Conservation (phyloP, 1,140 invertebrate species). For the Trachelipus rathkii region DNA sequence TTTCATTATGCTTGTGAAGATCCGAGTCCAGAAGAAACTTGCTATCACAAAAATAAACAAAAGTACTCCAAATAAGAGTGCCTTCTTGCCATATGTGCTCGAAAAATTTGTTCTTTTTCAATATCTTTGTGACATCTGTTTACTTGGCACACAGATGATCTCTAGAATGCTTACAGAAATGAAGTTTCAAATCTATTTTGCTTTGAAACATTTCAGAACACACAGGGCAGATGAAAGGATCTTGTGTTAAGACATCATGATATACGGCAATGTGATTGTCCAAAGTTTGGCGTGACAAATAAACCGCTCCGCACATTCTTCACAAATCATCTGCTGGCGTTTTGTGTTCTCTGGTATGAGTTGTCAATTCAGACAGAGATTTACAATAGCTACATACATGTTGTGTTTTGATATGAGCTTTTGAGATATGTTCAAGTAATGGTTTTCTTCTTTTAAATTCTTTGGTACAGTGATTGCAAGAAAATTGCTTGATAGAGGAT, state of each 20-base stretch:
- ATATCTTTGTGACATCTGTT: no score
- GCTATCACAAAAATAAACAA: not conserved
- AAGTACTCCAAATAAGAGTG: not conserved
- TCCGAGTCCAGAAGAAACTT: not conserved
- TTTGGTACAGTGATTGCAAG: constrained; percentile 36
- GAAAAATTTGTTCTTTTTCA: not conserved
- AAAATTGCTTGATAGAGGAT: constrained; percentile 28
- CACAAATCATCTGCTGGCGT: not conserved
- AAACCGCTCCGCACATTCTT: not conserved
- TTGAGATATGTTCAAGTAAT: constrained; percentile 32
- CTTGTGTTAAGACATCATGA: not conserved
- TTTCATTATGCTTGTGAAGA: not conserved
- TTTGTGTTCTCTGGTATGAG: not conserved
- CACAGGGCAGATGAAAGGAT: not conserved
- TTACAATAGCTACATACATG: not conserved
- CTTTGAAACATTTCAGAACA: not conserved
- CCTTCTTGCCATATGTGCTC: not conserved
- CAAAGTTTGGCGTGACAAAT: not conserved
- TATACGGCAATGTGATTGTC: not conserved
- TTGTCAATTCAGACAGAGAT: not conserved
- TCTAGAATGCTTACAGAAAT: not conserved
- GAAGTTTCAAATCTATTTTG: not conserved
- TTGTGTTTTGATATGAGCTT: not conserved
- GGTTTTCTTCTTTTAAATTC: constrained; percentile 40
- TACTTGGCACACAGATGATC: not conserved